Conservation (phyloP, 1,140 invertebrate genomes). For the Araneus ventricosus region DNA sequence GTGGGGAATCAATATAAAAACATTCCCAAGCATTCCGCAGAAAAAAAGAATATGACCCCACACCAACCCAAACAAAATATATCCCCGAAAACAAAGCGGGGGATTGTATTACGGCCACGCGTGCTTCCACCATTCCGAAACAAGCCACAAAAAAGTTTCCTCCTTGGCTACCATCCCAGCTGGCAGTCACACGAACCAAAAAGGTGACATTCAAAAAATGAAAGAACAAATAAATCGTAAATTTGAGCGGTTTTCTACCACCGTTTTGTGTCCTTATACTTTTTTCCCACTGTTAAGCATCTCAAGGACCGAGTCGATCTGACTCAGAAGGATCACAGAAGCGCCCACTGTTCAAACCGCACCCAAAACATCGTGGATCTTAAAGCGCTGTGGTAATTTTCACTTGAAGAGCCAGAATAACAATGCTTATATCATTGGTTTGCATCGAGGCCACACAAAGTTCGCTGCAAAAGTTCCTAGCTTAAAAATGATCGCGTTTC, state of each 20-base stretch:
- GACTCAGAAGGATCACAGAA: neutral
- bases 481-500: neutral
- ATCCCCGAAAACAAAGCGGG: neutral
- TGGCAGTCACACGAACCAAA: constrained; percentile 49
- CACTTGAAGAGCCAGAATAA: neutral
- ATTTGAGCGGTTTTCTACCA: constrained; percentile 7
- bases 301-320: neutral
- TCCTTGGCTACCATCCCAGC: constrained; percentile 17
- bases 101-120: neutral
- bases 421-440: neutral
- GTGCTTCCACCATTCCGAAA: neutral
- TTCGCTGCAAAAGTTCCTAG: neutral
- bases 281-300: neutral
- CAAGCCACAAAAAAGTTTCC: neutral
- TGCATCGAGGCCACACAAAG: neutral
- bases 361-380: neutral
- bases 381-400: neutral
- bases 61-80: constrained; percentile 13
- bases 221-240: constrained; percentile 38
- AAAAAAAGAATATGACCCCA: constrained; percentile 7
- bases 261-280: neutral
- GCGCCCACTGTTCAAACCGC: neutral
- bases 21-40: neutral
- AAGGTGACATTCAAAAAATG: constrained; percentile 63
- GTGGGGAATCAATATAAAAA: neutral